Conservation (phyloP, 2,888 invertebrate species). For the Apodemia zela region DNA sequence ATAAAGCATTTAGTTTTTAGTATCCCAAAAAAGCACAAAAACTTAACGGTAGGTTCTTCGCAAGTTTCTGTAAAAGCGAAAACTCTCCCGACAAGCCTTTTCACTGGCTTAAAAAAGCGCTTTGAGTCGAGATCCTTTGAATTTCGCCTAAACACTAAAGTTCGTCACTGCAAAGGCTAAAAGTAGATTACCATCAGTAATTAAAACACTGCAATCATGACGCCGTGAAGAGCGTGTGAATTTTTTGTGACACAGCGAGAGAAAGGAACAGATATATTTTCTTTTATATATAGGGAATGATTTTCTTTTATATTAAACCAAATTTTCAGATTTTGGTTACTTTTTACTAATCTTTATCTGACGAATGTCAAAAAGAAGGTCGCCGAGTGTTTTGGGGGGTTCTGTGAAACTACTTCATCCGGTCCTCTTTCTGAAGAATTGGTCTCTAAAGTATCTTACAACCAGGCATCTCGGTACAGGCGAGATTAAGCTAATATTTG, state of each 20-base stretch:
- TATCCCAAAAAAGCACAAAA: constrained; percentile 22
- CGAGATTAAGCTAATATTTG: no score
- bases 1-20: not conserved
- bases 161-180: constrained; percentile 40
- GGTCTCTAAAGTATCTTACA: no score
- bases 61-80: constrained; percentile 31
- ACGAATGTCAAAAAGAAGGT: no score
- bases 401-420: no score
- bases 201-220: constrained; percentile 48
- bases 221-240: constrained; percentile 29
- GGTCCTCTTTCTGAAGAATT: no score
- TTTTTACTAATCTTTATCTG: no score
- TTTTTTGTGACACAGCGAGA: constrained; percentile 32
- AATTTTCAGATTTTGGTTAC: no score
- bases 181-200: constrained; percentile 64
- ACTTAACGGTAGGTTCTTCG: constrained; percentile 30
- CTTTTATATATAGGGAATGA: not conserved
- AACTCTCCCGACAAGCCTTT: constrained; percentile 37
- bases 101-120: constrained; percentile 36
- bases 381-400: no score
- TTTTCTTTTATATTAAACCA: not conserved
- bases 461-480: no score
- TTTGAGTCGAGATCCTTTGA: constrained; percentile 43
- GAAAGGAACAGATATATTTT: constrained; percentile 10
- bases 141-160: constrained; percentile 43